Evolutionary conservation across 1,140 invertebrate genomes (phyloP), one percentile per base, ranked within the genome.

Genomic region (Anagrus nilaparvatae): DNA sequence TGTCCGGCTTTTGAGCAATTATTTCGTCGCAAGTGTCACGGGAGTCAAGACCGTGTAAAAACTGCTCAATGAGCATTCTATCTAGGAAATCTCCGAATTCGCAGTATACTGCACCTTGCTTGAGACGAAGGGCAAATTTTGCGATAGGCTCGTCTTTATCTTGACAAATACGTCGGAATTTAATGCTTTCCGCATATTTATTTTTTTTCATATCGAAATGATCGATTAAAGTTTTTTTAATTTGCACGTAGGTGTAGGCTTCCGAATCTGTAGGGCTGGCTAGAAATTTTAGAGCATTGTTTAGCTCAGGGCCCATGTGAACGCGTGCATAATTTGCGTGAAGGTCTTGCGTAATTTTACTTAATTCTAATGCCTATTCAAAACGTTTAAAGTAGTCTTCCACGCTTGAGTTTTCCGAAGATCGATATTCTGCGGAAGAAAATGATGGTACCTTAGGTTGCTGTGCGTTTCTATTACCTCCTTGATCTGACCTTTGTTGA

Each of bases 311-410:
- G 4, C 48, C 50, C 45, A 54, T 52, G 20, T 52, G 29, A 1
- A 52, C 49, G 4, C 49, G 46, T 29, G 45, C 51, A 30, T 54
- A 56, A 18, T 52, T 50, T 2, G 46, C 50, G 29, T 52, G 40
- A 32, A 43, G 17, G 1, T 50, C 35, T 13, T 40, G 34, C 12
- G 49, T 39, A 12, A 54, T 41, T 29, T 39, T 28, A 21, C 49
- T 51, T n/a, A 51, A 25, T 10, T 48, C 20, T 2, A 53, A 23
- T 3, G 48, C 45, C 43, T 44, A 51, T 10, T 44, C 46, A 35
- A 55, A 55, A n/a, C 53, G 36, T 25, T 35, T 55, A 23, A 55
- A 54, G 21, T 52, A 55, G 33, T 55, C 53, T 28, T 43, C 42
- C 0, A 53, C 44, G 0, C 46, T 37, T 7, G 36, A n/a, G 5